phyloP scores from a whole-genome alignment of 2,113 vertebrate species.

The Phoenicopterus ruber region DNA sequence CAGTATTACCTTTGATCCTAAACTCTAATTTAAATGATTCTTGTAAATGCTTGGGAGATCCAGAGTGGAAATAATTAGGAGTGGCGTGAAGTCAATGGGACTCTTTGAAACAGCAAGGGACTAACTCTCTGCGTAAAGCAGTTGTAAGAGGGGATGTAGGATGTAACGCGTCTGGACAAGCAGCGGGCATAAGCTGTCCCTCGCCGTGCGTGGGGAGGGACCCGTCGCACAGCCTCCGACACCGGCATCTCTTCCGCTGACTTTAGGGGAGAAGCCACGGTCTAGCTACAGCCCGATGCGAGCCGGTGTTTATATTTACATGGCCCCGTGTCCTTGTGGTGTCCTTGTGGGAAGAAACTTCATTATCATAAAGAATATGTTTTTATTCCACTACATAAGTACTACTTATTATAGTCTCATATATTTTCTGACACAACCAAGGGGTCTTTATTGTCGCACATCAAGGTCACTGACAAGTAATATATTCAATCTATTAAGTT shows the following conservation, averaged over 20 bases:
- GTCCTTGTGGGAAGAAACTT: constrained; percentile 73
- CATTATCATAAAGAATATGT: constrained; percentile 77
- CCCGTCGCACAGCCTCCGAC: neutral
- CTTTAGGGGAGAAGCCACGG: neutral
- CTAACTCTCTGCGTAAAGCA: neutral
- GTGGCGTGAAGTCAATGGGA: neutral
- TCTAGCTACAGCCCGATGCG: neutral
- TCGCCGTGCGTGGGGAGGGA: accelerated
- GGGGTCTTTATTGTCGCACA: constrained; percentile 74
- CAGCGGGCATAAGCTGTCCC: neutral
- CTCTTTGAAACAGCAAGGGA: neutral
- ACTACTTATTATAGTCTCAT: constrained; percentile 58
- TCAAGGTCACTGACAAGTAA: constrained; percentile 84
- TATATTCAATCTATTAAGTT: constrained; percentile 86
- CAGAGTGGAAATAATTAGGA: neutral
- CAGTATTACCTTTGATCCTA: constrained; percentile 44
- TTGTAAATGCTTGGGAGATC: neutral
- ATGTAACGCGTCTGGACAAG: accelerated
- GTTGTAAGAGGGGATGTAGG: neutral
- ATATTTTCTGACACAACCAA: constrained; percentile 58
- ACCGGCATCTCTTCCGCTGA: neutral
- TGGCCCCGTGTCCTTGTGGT: constrained; percentile 65
- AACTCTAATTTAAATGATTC: constrained; percentile 14
- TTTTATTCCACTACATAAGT: constrained; percentile 53
- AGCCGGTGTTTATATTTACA: neutral